Conservation (phyloP, 2,113 vertebrate species). For the Polypterus senegalus region DNA sequence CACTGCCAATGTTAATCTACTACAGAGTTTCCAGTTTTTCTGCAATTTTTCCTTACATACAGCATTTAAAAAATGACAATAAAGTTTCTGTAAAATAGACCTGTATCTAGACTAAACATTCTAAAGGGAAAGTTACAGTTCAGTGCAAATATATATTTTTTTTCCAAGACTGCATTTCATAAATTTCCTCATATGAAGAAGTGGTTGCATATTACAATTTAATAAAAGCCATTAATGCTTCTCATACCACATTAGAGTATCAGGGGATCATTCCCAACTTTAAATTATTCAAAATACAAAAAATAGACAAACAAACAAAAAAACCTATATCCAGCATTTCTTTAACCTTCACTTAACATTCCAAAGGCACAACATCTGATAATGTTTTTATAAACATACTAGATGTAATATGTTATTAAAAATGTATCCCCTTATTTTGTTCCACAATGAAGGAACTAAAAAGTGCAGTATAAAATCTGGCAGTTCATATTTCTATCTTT, state of each 20-base stretch:
- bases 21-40: constrained; percentile 65
- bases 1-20: constrained; percentile 72
- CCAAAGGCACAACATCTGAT: constrained; percentile 97
- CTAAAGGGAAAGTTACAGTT: constrained; percentile 79
- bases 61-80: constrained; percentile 47
- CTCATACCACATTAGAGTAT: constrained; percentile 69
- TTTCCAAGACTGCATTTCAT: constrained; percentile 78
- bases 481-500: constrained; percentile 93
- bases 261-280: constrained; percentile 60
- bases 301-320: constrained; percentile 40
- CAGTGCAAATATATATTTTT: constrained; percentile 82
- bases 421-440: constrained; percentile 74
- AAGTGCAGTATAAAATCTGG: constrained; percentile 80
- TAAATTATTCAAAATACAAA: constrained; percentile 67
- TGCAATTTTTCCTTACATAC: constrained; percentile 65
- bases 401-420: constrained; percentile 64
- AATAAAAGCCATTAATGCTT: constrained; percentile 97
- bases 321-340: constrained; percentile 86
- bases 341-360: constrained; percentile 92
- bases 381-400: constrained; percentile 82
- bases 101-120: constrained; percentile 83
- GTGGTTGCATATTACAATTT: constrained; percentile 99
- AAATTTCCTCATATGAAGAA: constrained; percentile 82
- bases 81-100: constrained; percentile 63
- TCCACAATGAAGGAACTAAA: constrained; percentile 79